Base-by-base conservation (phyloP, 2,797 vertebrate genomes). In the Aphelocoma californica region DNA sequence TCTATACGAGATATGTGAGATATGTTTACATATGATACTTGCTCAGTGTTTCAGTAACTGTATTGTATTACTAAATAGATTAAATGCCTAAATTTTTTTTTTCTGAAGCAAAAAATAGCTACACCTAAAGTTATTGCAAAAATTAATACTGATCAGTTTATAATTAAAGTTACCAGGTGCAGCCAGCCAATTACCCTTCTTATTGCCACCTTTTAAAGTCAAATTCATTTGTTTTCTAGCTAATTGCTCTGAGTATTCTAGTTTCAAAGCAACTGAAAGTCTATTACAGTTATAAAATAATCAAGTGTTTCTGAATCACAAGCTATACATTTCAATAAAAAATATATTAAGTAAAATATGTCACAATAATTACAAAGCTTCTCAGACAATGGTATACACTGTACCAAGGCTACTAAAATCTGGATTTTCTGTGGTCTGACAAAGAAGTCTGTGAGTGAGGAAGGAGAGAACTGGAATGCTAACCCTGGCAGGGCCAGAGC, bases 301-400 rank as follows among this genome's bases (percentile, higher is more conserved):
- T 67, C 80, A 66, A 80, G 40, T 94, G 80, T 90, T 95, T 96
- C 91, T 85, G 78, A 96, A 96, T 83, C 96, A 96, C 94, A 81
- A 94, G 81, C 96, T 95, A 77, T 90, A 95, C 97, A 96, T 91
- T 87, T 96, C 93, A 81, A 80, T 93, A 94, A 92, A 96, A 97
- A 97, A 96, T 95, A 94, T 96, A 96, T 96, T 96, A 96, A 86
- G 87, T 96, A 96, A 97, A 95, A 92, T 97, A 96, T 96, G 89
- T 96, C 96, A 96, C 96, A 96, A 81, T 93, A 95, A 96, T 95
- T 96, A 96, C 96, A 93, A 92, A 96, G 94, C 86, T 94, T 79
- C 90, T 93, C 93, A 38, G 89, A 91, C 86, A 78, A 82, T 10
- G 84, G 83, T 51, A 78, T 71, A 92, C 92, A 95, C 86, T 14